Evolutionary conservation across 1,140 invertebrate species (phyloP), one percentile per base, ranked within the genome.

Genomic region (Drosophila yakuba): DNA sequence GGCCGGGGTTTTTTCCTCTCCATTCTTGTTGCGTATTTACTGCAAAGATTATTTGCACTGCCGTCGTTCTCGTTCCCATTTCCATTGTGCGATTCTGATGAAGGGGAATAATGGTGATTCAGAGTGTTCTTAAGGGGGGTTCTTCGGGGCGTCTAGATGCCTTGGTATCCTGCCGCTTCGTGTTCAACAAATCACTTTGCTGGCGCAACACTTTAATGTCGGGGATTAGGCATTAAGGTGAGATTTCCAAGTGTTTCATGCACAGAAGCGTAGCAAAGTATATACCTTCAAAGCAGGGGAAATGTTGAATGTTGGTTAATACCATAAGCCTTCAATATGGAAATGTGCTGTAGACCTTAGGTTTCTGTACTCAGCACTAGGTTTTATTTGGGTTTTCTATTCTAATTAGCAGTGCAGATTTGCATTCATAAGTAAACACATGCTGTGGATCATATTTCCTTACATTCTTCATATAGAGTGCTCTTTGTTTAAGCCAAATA

Each of bases 21-120:
- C 68, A 51, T 61, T 74, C 63, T 66, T 74, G 81, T 69, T 88
- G 72, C 75, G 84, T 83, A 88, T 88, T 89, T 80, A 84, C 84
- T 89, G 83, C 83, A 88, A 89, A 90, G 84, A 89, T 89, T 89
- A 89, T 89, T 89, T 90, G 84, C 85, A 89, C 80, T 90, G 80
- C 77, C 77, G 66, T 55, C 66, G 84, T 50, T 32, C 25, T 32
- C 47, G 47, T 15, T 23, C 45, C 3, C 23, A 6, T 72, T 78
- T 62, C 77, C 28, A 74, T 74, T 80, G 84, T 80, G 66, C 64
- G 51, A 17, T 69, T 32, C 50, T 55, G 54, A 66, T 67, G 74
- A 67, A 60, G 74, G 74, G 60, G 71, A 78, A 51, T 57, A 72
- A 77, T 56, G 66, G 57, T 51, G 51, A 41, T 62, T 38, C 32